phyloP scores from a whole-genome alignment of 2,797 vertebrate species.

The Ctenochaetus hawaiiensis region DNA sequence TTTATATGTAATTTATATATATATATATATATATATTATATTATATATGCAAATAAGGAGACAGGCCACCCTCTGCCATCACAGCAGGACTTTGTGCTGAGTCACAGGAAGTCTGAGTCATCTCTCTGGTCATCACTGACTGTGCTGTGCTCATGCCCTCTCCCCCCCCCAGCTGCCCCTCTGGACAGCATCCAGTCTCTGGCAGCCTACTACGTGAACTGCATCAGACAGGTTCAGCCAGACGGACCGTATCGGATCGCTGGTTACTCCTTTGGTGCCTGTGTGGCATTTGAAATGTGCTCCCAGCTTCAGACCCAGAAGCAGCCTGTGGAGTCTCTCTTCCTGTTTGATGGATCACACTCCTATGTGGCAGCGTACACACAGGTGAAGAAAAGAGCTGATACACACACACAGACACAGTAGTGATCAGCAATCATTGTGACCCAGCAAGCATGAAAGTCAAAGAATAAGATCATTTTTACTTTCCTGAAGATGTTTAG shows the following conservation, averaged over 20 bases:
- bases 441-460: not conserved
- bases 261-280: constrained; percentile 97
- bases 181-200: constrained; percentile 93
- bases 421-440: not conserved
- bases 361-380: constrained; percentile 95
- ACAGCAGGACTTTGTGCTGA: not conserved
- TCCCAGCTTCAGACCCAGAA: constrained; percentile 92
- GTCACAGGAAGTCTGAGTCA: not conserved
- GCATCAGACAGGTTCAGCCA: constrained; percentile 90
- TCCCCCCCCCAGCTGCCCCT: constrained; percentile 88
- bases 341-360: constrained; percentile 96
- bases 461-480: not conserved
- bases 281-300: constrained; percentile 98
- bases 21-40: too few relatives aligned
- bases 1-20: too few relatives aligned
- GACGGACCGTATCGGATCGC: constrained; percentile 94
- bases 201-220: constrained; percentile 92
- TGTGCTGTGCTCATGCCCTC: not conserved
- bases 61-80: not conserved
- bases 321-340: constrained; percentile 88
- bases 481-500: not conserved
- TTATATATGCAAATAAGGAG: too few relatives aligned
- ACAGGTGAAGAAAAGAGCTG: constrained; percentile 84
- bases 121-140: not conserved
- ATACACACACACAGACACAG: not conserved